Evolutionary conservation across 2,797 vertebrate genomes (phyloP), one percentile per base, ranked within the genome.

Genomic region (Threskiornis aethiopicus): DNA sequence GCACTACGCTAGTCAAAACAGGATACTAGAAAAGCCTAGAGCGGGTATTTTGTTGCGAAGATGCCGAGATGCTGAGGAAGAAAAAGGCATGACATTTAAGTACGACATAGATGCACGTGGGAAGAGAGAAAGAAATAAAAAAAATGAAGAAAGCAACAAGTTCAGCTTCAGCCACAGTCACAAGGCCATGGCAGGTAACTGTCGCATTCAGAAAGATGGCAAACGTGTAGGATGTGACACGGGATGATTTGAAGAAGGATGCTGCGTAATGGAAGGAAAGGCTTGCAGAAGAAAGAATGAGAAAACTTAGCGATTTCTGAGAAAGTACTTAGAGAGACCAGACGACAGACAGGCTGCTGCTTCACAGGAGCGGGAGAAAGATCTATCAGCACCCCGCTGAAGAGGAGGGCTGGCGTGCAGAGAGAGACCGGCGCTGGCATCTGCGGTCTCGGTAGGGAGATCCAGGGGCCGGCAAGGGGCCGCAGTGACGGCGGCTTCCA

Each of bases 181-280:
- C 39, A 25, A 84, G 84, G 46, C 51, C 61, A 9, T 0, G 15
- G 21, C 21, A 70, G 5, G 1, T 18, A 57, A 33, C 22, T 19
- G 6, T 0, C 22, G 29, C 72, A 17, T 18, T 71, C 21, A 16
- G 47, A 57, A 54, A 35, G 22, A 19, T 0, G 8, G 9, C 29
- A n/a, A 26, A 42, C 0, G 8, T 2, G 28, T 19, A 31, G 52
- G 37, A 8, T 18, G 61, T 16, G 57, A 42, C 16, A 73, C 0
- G 41, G 24, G 39, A 14, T 33, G 52, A 20, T 49, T 16, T 6
- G 37, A 70, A 89, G 44, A 41, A 64, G 13, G 37, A 77, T 42
- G 46, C 39, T 25, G 39, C 51, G 41, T 18, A 41, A 52, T 1
- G 15, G 46, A 54, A 85, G 16, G 22, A 51, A 73, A 59, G 31